Conservation (phyloP, 2,888 invertebrate species). For the Lamellibrachia columna region DNA sequence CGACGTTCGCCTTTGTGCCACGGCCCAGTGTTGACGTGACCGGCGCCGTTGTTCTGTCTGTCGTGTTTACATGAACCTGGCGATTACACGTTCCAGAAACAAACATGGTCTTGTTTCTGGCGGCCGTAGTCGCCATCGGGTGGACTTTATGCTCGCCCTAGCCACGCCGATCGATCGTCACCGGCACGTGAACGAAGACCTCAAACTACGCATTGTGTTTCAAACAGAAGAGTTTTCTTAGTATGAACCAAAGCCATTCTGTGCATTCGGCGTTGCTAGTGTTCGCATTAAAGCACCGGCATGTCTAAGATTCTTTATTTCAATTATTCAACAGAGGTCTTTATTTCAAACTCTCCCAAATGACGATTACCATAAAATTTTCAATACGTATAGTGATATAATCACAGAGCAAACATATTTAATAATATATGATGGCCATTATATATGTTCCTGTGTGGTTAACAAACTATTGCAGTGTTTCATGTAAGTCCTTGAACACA, state of each 20-base stretch:
- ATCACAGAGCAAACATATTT: too few species aligned
- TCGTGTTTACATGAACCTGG: not conserved
- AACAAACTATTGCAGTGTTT: too few species aligned
- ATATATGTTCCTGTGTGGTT: too few species aligned
- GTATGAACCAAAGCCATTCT: not conserved
- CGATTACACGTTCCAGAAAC: constrained; percentile 12
- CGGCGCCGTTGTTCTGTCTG: not conserved
- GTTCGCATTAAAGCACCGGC: too few species aligned
- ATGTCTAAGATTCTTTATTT: too few species aligned
- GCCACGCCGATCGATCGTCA: not conserved
- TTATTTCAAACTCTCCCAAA: too few species aligned
- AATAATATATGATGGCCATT: too few species aligned
- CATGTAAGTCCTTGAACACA: too few species aligned
- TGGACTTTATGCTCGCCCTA: not conserved
- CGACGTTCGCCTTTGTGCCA: not conserved
- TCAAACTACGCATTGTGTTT: not conserved
- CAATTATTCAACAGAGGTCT: too few species aligned
- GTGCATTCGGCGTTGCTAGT: too few species aligned
- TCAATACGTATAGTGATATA: too few species aligned
- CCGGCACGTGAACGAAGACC: not conserved
- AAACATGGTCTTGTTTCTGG: not conserved
- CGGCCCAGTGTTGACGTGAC: not conserved
- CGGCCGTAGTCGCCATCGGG: not conserved
- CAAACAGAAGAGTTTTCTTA: not conserved
- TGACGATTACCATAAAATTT: too few species aligned